Evolutionary conservation across 2,797 vertebrate species (phyloP), one percentile per base, ranked within the genome.

Genomic region (Heliangelus exortis): DNA sequence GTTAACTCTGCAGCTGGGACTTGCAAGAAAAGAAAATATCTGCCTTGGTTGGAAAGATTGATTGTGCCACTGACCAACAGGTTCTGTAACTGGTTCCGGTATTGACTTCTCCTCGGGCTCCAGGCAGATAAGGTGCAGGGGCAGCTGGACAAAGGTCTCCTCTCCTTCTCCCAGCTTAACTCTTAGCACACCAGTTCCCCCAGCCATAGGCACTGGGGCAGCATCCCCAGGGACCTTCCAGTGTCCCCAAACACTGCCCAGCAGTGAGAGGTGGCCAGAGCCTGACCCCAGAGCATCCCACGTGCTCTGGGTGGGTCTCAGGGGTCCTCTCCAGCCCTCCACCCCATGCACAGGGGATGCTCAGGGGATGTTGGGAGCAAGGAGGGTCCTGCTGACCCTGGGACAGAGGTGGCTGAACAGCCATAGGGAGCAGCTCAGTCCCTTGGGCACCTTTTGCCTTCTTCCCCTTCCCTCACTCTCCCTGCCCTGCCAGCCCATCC

Each of bases 91-190:
- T 4, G 3, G 66, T 86, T 89, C 83, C 85, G 62, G 39, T 82
- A 87, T 53, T 86, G 93, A 76, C 80, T 84, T 89, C 83, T 50
- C 66, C 76, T 75, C 61, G n/a, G 65, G 76, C 41, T 29, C 18
- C 0, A 23, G 1, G 21, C 23, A 93, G 93, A 96, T 93, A 95
- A 93, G 90, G 81, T 36, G 48, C 41, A 7, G 71, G 71, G 63
- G 53, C 59, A 73, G 90, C 43, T 59, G 90, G 80, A 90, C 88
- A 93, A 96, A 94, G 87, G 71, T 95, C 80, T 95, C 53, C 80
- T 95, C 53, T 95, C 77, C 88, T 36, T 79, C 65, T 67, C 68
- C 66, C 80, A 79, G 43, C 11, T 95, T 95, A 93, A 95, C 93
- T 55, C 95, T 76, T n/a, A 16, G 45, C 71, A 63, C 0, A 0